Percentiles rank a stretch among this genome's conserved stretches.
These are phyloP conservation scores for Proterorhinus semilunaris DNA, from an alignment of 2,113 vertebrate species.

Conservation along the genomic window DNA sequence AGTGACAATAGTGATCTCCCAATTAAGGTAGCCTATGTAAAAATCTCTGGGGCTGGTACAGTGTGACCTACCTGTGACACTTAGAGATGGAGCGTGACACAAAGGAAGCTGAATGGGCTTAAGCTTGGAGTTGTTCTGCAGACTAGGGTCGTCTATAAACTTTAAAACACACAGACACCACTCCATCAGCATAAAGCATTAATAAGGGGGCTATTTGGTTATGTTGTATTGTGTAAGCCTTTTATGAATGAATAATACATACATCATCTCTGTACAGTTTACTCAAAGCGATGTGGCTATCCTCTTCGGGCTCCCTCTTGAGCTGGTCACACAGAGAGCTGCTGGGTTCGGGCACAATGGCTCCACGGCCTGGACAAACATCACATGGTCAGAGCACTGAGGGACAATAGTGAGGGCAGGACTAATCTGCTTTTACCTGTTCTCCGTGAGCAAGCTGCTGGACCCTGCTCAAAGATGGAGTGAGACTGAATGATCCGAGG, in stretches of 20 bases:
- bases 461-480: constrained; percentile 80
- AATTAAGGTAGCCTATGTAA: no score
- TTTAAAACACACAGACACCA: constrained; percentile 21
- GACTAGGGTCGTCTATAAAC: constrained; percentile 77
- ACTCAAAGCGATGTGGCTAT: constrained; percentile 64
- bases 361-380: constrained; percentile 46
- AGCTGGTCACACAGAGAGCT: constrained; percentile 53
- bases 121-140: constrained; percentile 70
- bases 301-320: constrained; percentile 63
- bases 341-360: constrained; percentile 40
- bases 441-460: constrained; percentile 67
- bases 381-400: not conserved
- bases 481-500: constrained; percentile 77
- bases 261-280: constrained; percentile 77
- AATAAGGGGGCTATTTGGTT: no score
- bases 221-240: no score
- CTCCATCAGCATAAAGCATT: not conserved
- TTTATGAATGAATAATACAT: constrained; percentile 19
- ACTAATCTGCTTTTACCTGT: constrained; percentile 48
- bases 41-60: no score
- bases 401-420: not conserved
- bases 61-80: constrained; percentile 15
- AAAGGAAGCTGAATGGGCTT: constrained; percentile 77
- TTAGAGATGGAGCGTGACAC: constrained; percentile 52
- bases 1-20: no score